These are phyloP conservation scores for Brassicogethes aeneus DNA, from an alignment of 2,888 invertebrate species.

Conservation along the genomic window DNA sequence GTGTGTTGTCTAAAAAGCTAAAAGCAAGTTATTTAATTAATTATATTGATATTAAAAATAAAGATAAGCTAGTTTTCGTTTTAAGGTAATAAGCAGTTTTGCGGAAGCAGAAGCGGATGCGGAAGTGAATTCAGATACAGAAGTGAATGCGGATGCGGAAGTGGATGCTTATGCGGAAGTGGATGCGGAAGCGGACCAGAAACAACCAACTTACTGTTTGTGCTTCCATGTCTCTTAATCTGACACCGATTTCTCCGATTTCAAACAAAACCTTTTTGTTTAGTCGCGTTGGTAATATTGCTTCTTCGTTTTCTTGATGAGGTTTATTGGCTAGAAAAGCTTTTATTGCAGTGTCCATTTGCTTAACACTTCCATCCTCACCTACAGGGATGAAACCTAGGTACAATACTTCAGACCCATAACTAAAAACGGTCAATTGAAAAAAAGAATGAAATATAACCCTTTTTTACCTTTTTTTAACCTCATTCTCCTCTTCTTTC, in stretches of 20 bases:
- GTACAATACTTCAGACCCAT: conserved; percentile 42
- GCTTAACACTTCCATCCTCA: conserved; percentile 43
- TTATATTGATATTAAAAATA: too few species aligned
- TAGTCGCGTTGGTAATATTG: conserved; percentile 11
- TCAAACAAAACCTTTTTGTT: conserved; percentile 41
- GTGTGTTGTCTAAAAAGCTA: conserved; percentile 48
- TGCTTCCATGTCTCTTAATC: conserved; percentile 36
- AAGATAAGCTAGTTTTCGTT: too few species aligned
- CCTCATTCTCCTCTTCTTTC: neutral
- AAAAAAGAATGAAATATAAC: too few species aligned
- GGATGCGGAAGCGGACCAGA: too few species aligned
- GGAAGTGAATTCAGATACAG: too few species aligned
- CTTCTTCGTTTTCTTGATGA: conserved; percentile 20
- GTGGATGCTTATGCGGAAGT: too few species aligned
- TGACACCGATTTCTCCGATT: conserved; percentile 46
- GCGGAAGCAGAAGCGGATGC: too few species aligned
- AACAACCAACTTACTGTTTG: conserved; percentile 39
- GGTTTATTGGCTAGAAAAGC: conserved; percentile 9
- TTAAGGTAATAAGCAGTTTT: too few species aligned
- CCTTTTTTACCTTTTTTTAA: neutral
- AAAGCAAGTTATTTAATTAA: conserved; percentile 14
- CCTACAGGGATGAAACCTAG: conserved; percentile 44
- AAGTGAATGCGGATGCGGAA: too few species aligned
- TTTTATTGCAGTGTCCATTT: conserved; percentile 44
- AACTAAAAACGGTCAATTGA: conserved; percentile 18